These are phyloP conservation scores for Anguilla megastoma DNA, from an alignment of 2,797 vertebrate species.

Conservation along the genomic window DNA sequence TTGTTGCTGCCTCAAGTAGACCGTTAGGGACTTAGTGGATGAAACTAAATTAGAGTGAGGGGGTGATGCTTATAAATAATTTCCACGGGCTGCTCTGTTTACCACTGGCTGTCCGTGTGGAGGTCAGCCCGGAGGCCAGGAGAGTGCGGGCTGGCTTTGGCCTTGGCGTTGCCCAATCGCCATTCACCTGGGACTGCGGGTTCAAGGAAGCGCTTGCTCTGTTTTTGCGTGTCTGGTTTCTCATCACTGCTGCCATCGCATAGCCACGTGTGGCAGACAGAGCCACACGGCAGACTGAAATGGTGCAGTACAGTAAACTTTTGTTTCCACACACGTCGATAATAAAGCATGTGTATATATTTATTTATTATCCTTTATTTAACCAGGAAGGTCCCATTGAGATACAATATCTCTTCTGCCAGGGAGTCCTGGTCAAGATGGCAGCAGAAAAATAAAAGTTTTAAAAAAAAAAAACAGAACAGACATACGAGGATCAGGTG, in stretches of 20 bases:
- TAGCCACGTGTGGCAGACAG: neutral
- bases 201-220: neutral
- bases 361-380: no score
- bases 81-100: slow-evolving; percentile 85
- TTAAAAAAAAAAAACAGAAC: no score
- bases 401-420: no score
- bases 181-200: slow-evolving; percentile 25
- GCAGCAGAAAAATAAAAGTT: no score
- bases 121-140: slow-evolving; percentile 80
- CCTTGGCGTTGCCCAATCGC: slow-evolving; percentile 54
- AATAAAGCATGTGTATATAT: no score
- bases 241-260: neutral
- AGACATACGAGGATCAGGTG: no score
- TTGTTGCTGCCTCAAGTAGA: slow-evolving; percentile 81
- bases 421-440: no score
- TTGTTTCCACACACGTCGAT: no score
- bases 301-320: no score
- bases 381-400: no score
- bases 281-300: neutral
- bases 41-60: slow-evolving; percentile 84
- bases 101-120: slow-evolving; percentile 75
- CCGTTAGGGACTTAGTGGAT: slow-evolving; percentile 68
- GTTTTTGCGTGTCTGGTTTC: neutral
- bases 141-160: slow-evolving; percentile 57
- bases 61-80: slow-evolving; percentile 91